phyloP scores from a whole-genome alignment of 2,797 vertebrate species.

The Manis pentadactyla region DNA sequence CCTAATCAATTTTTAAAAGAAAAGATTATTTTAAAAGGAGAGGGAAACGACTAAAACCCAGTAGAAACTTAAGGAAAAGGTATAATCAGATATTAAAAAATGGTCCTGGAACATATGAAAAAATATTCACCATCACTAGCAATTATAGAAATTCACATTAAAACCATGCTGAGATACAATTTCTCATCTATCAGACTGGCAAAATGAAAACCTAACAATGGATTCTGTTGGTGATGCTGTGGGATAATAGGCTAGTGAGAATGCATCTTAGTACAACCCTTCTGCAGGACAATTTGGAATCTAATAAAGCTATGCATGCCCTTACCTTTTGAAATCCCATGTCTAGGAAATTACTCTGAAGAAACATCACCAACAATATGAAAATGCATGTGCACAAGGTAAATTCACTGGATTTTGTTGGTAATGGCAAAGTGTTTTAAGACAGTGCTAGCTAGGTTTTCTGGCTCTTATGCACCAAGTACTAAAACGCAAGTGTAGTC shows the following conservation, averaged over 20 bases:
- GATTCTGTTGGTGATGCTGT: neutral
- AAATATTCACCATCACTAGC: neutral
- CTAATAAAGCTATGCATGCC: neutral
- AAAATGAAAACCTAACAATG: neutral
- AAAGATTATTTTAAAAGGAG: neutral
- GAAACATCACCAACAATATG: neutral
- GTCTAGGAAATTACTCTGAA: neutral
- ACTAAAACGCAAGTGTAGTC: neutral
- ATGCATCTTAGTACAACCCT: neutral
- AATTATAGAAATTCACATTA: neutral
- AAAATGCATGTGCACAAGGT: neutral
- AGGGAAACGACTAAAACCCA: neutral
- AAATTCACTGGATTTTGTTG: neutral
- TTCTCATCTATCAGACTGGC: neutral
- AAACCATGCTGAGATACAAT: neutral
- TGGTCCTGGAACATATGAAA: neutral
- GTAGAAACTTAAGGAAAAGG: neutral
- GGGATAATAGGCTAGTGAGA: neutral
- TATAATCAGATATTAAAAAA: neutral
- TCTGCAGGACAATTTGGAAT: neutral
- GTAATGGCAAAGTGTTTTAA: neutral
- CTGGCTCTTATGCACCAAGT: neutral
- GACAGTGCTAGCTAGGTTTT: neutral
- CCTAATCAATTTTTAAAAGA: neutral
- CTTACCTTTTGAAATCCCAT: neutral